Evolutionary conservation across 2,888 invertebrate genomes (phyloP).

Genomic region (Allacma fusca): DNA sequence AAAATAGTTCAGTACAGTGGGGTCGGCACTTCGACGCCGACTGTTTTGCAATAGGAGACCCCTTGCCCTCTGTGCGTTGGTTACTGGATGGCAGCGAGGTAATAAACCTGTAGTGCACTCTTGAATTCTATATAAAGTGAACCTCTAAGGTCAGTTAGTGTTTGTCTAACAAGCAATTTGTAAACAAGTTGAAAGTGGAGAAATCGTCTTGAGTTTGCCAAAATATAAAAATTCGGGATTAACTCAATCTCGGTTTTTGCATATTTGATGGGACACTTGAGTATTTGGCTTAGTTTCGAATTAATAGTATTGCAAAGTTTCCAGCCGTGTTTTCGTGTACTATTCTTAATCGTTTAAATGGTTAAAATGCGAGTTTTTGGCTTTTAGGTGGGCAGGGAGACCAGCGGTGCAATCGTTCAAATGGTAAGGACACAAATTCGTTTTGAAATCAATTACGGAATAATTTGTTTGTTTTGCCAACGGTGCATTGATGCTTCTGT

Average conservation of each 20-base stretch:
- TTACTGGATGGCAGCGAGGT: slow-evolving; percentile 59
- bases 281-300: too few relatives aligned
- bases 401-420: slow-evolving; percentile 40
- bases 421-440: slow-evolving; percentile 25
- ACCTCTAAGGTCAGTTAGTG: too few relatives aligned
- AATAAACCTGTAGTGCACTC: background rate
- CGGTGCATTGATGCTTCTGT: background rate
- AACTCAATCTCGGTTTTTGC: too few relatives aligned
- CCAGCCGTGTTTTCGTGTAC: too few relatives aligned
- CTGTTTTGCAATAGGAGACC: slow-evolving; percentile 59
- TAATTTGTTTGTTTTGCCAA: background rate
- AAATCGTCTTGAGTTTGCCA: too few relatives aligned
- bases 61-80: slow-evolving; percentile 58
- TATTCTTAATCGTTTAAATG: too few relatives aligned
- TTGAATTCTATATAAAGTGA: too few relatives aligned
- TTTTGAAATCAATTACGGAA: too few relatives aligned
- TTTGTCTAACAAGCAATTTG: too few relatives aligned
- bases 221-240: too few relatives aligned
- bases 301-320: too few relatives aligned
- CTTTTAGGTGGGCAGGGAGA: slow-evolving; percentile 38
- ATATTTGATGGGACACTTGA: background rate
- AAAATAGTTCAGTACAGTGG: slow-evolving; percentile 59
- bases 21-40: slow-evolving; percentile 60
- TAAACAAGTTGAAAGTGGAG: too few relatives aligned
- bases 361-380: background rate